Conservation (phyloP, 2,888 invertebrate genomes). For the Serripes groenlandicus region DNA sequence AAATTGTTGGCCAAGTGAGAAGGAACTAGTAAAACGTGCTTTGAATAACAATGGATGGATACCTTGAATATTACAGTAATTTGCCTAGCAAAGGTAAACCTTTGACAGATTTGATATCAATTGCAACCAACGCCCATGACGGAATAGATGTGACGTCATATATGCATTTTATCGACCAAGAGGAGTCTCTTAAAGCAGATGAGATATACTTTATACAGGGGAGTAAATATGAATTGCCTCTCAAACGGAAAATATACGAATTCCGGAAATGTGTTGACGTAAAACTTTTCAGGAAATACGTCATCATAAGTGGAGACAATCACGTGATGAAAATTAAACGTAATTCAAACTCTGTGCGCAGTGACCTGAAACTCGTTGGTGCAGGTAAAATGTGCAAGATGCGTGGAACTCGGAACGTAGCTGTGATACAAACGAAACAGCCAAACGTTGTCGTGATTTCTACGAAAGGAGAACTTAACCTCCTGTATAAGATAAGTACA, state of each 20-base stretch:
- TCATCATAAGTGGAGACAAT: constrained; percentile 17
- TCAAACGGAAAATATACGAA: constrained; percentile 6
- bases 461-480: not conserved
- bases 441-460: not conserved
- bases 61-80: not conserved
- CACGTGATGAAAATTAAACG: constrained; percentile 7
- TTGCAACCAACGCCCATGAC: not conserved
- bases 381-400: constrained; percentile 22
- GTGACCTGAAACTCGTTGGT: not conserved
- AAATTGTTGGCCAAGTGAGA: too few relatives aligned
- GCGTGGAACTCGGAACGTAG: constrained; percentile 3
- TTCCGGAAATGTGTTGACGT: constrained; percentile 21
- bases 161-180: constrained; percentile 6
- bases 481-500: constrained; percentile 4
- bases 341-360: not conserved
- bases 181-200: not conserved
- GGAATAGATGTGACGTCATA: constrained; percentile 8
- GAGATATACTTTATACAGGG: constrained; percentile 16
- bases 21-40: too few relatives aligned
- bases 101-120: constrained; percentile 11
- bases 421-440: not conserved
- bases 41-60: not conserved
- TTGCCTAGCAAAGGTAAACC: not conserved
- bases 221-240: constrained; percentile 4
- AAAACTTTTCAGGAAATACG: not conserved